Percentiles rank a stretch among this genome's conserved stretches.
phyloP scores from a whole-genome alignment of 2,797 vertebrate genomes.

The Lagorchestes hirsutus region DNA sequence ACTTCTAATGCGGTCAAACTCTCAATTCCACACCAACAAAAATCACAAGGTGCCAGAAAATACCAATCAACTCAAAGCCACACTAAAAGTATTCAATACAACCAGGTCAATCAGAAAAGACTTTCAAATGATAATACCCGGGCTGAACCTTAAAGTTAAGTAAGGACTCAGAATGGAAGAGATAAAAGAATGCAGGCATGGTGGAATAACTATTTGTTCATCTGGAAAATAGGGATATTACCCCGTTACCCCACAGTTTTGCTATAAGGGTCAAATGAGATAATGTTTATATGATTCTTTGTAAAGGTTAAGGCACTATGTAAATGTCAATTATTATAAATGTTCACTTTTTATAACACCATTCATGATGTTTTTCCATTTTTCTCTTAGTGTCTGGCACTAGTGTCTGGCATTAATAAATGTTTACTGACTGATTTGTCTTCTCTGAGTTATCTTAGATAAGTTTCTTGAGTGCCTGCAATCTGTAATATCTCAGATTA shows the following conservation, averaged over 20 bases:
- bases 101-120: background rate
- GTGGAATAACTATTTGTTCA: background rate
- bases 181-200: background rate
- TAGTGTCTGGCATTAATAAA: background rate
- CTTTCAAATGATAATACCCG: background rate
- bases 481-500: background rate
- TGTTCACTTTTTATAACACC: background rate
- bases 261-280: background rate
- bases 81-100: background rate
- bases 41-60: background rate
- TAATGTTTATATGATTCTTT: background rate
- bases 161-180: background rate
- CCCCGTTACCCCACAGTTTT: background rate
- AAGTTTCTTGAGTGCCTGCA: background rate
- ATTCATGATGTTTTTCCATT: background rate
- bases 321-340: background rate
- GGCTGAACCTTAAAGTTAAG: background rate
- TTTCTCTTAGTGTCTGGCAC: background rate
- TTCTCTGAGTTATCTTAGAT: background rate
- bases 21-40: background rate
- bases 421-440: background rate
- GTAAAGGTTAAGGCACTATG: background rate
- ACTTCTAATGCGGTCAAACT: background rate
- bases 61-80: background rate
- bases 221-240: background rate